Evolutionary conservation across 2,113 vertebrate genomes (phyloP).

Genomic region (Leptodactylus fuscus): DNA sequence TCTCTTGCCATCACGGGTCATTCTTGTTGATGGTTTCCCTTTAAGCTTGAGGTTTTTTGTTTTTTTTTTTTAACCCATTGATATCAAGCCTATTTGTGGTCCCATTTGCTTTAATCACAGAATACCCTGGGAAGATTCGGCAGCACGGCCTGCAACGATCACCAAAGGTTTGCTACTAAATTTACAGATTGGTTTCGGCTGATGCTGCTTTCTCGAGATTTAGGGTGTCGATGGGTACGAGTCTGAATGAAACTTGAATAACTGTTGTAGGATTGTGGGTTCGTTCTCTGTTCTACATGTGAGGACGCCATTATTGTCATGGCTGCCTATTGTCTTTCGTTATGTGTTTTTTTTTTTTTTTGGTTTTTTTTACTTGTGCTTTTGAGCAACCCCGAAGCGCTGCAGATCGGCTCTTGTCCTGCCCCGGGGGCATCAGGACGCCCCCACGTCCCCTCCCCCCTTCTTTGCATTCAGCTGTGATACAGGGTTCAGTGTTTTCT

Average conservation of each 20-base stretch:
- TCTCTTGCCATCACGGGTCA: neutral
- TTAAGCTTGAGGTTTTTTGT: neutral
- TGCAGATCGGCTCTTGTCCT: neutral
- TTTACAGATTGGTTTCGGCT: neutral
- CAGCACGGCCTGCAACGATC: neutral
- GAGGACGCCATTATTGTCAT: neutral
- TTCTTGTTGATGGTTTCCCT: conserved; percentile 3
- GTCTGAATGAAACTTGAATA: conserved; percentile 31
- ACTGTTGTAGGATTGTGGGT: neutral
- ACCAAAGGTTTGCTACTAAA: neutral
- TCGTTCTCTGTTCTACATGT: neutral
- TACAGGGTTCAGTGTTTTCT: conserved; percentile 5
- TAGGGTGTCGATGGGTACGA: neutral
- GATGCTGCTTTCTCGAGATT: neutral
- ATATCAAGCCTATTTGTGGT: neutral
- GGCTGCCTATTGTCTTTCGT: neutral
- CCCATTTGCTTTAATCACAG: neutral
- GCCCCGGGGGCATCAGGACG: neutral
- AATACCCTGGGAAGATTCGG: neutral
- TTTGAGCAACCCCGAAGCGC: conserved; percentile 11
- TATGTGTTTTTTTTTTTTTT: neutral
- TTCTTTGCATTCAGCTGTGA: neutral
- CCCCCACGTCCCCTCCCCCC: too few species aligned
- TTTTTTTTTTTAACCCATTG: neutral
- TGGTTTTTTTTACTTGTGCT: neutral